phyloP scores from a whole-genome alignment of 2,888 invertebrate species.

The Caradrina clavipalpis region DNA sequence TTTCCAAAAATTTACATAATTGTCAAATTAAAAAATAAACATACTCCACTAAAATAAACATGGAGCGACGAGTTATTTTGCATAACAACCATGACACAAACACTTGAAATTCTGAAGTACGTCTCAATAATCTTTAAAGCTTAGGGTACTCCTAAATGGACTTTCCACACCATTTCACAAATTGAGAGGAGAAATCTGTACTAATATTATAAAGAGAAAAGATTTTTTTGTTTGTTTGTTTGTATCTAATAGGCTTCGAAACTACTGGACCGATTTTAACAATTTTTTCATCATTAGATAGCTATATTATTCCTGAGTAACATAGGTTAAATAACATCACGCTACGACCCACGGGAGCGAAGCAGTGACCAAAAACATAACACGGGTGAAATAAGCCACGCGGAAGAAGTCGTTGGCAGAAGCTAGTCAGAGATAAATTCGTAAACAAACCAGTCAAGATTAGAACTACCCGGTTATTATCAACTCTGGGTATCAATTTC shows the following conservation, averaged over 20 bases:
- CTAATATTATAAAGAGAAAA: no score
- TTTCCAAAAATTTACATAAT: conserved; percentile 49
- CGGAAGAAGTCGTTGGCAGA: no score
- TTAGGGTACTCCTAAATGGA: conserved; percentile 30
- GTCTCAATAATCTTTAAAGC: conserved; percentile 13
- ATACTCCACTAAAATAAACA: conserved; percentile 20
- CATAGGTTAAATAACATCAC: no score
- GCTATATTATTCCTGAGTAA: no score
- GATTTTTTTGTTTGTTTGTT: no score
- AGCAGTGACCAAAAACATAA: no score
- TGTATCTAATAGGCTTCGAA: no score
- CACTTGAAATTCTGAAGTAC: conserved; percentile 33
- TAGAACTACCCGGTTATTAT: conserved; percentile 44
- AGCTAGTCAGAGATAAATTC: conserved; percentile 51
- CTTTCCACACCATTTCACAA: conserved; percentile 52
- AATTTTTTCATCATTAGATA: no score
- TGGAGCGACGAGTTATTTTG: conserved; percentile 15
- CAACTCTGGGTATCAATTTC: conserved; percentile 51
- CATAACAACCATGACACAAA: conserved; percentile 26
- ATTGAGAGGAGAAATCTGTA: conserved; percentile 49
- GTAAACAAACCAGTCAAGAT: conserved; percentile 49
- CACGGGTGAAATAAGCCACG: no score
- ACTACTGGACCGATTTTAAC: no score
- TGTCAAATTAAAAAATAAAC: conserved; percentile 27
- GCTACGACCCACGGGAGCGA: no score